phyloP scores from a whole-genome alignment of 2,888 invertebrate genomes.

The Habrosyne pyritoides region DNA sequence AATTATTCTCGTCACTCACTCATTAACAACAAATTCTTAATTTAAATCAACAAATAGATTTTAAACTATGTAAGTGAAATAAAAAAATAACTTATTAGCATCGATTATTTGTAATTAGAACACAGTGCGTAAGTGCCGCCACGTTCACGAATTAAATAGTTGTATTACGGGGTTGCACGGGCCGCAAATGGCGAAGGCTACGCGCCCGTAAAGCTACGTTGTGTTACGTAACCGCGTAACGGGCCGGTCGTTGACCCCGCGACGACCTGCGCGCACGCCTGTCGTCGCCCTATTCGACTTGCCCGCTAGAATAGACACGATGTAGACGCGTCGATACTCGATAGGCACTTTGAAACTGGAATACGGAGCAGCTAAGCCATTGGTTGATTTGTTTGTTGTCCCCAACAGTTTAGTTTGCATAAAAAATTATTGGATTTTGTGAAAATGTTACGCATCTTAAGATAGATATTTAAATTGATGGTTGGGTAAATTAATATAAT shows the following conservation, averaged over 20 bases:
- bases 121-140: conserved; percentile 15
- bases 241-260: conserved; percentile 73
- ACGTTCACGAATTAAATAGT: conserved; percentile 33
- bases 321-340: conserved; percentile 23
- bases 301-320: conserved; percentile 36
- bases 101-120: conserved; percentile 34
- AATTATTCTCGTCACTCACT: no score
- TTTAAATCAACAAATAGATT: background rate
- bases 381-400: background rate
- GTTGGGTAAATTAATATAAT: no score
- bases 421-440: background rate
- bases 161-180: conserved; percentile 36
- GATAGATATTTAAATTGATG: no score
- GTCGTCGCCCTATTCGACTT: conserved; percentile 62
- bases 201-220: conserved; percentile 76
- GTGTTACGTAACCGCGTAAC: conserved; percentile 79
- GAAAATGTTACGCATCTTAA: background rate
- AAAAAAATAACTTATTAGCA: conserved; percentile 1
- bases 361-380: background rate
- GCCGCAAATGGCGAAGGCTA: conserved; percentile 44
- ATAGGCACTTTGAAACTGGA: conserved; percentile 20
- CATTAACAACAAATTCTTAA: no score
- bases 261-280: conserved; percentile 75
- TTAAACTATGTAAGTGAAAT: background rate
- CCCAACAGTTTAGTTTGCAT: no score